Percentiles rank a stretch among this genome's conserved stretches.
phyloP scores from a whole-genome alignment of 2,113 vertebrate genomes.

The Orcinus orca region DNA sequence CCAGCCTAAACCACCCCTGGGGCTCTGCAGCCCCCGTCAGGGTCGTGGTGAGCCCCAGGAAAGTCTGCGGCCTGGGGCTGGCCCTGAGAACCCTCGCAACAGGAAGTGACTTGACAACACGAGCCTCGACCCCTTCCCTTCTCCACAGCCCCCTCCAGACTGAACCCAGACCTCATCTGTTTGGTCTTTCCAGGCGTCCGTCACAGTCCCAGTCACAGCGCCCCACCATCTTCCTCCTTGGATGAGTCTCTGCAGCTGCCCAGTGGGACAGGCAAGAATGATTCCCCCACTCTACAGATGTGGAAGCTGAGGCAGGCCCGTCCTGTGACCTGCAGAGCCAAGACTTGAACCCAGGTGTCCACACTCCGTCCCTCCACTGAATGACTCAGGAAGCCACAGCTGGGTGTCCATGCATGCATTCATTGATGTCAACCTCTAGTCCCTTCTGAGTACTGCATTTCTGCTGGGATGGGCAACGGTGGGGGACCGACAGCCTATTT shows the following conservation, averaged over 20 bases:
- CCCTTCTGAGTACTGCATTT: neutral
- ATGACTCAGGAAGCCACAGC: neutral
- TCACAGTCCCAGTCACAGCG: neutral
- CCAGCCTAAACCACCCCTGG: neutral
- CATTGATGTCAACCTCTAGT: neutral
- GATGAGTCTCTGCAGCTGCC: neutral
- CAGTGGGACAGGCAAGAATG: no score
- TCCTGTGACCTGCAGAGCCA: neutral
- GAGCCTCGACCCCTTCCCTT: neutral
- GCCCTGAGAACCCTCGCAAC: neutral
- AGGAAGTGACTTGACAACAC: neutral
- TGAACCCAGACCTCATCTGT: neutral
- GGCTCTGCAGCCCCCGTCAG: accelerated
- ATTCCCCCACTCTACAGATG: neutral
- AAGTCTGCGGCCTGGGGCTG: neutral
- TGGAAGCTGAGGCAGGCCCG: neutral
- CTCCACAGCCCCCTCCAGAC: neutral
- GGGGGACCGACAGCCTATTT: neutral
- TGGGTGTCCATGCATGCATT: accelerated
- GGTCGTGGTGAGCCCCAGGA: neutral
- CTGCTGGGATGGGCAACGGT: neutral
- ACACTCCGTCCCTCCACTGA: neutral
- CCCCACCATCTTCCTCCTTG: neutral
- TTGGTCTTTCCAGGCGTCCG: neutral
- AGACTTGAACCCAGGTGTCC: neutral